Evolutionary conservation across 1,140 invertebrate genomes (phyloP).

Genomic region (Panagrolaimus sp.): DNA sequence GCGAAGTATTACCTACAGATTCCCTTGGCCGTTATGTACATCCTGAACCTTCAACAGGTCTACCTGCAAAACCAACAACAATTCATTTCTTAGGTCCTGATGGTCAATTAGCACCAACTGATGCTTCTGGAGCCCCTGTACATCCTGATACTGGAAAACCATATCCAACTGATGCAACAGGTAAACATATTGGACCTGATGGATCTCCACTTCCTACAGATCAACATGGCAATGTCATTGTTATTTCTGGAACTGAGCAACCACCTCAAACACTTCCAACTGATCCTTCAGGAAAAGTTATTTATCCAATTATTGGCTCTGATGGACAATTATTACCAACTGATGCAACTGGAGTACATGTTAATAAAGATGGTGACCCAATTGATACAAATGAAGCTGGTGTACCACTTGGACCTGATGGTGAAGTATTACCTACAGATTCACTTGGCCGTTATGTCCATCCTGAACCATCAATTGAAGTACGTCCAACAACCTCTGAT

Average conservation of each 20-base stretch:
- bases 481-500: conserved; percentile 17
- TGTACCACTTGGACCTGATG: conserved; percentile 23
- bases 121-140: conserved; percentile 21
- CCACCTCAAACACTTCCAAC: conserved; percentile 29
- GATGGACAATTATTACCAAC: conserved; percentile 17
- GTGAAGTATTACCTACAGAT: conserved; percentile 23
- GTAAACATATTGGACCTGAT: neutral
- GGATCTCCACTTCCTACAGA: conserved; percentile 28
- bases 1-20: conserved; percentile 25
- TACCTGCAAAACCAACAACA: neutral
- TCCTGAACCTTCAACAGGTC: neutral
- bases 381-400: conserved; percentile 17
- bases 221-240: conserved; percentile 19
- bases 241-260: conserved; percentile 1
- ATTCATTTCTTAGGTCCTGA: neutral
- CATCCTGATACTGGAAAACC: neutral
- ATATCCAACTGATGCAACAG: neutral
- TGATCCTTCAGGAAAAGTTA: conserved; percentile 23
- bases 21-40: neutral
- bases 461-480: neutral
- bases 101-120: conserved; percentile 2
- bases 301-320: conserved; percentile 18
- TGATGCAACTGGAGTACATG: conserved; percentile 19
- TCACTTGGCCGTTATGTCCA: conserved; percentile 24
- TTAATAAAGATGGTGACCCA: conserved; percentile 11